phyloP scores from a whole-genome alignment of 2,113 vertebrate species.

The Lampris megalopsis region DNA sequence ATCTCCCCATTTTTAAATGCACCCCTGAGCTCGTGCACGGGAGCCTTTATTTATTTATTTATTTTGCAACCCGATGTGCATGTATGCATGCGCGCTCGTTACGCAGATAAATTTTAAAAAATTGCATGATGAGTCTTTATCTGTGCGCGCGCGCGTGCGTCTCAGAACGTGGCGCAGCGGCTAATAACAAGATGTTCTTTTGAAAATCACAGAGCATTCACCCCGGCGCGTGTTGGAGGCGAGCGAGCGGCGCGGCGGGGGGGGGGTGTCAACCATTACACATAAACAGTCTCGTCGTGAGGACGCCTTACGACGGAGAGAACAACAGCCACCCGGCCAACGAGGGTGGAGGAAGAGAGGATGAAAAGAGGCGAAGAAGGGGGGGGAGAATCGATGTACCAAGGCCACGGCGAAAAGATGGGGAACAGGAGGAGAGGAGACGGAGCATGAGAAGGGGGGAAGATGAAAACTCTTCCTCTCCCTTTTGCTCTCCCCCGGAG shows the following conservation, averaged over 20 bases:
- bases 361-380: conserved; percentile 18
- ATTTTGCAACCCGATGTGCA: not conserved
- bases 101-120: not conserved
- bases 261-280: conserved; percentile 71
- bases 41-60: not conserved
- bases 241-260: conserved; percentile 33
- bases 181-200: conserved; percentile 75
- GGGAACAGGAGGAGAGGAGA: conserved; percentile 44
- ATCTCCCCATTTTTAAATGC: conserved; percentile 70
- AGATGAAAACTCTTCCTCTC: conserved; percentile 46
- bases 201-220: conserved; percentile 65
- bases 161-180: conserved; percentile 37
- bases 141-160: conserved; percentile 25
- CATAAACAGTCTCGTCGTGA: conserved; percentile 71
- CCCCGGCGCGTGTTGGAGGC: conserved; percentile 62
- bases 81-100: not conserved
- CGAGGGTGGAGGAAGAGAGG: conserved; percentile 12
- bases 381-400: conserved; percentile 37
- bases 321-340: conserved; percentile 46
- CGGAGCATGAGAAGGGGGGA: conserved; percentile 11
- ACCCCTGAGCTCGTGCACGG: conserved; percentile 34
- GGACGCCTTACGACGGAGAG: conserved; percentile 60
- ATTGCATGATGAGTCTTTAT: conserved; percentile 43
- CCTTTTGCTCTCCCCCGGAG: conserved; percentile 37
- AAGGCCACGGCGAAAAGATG: conserved; percentile 9